Base-by-base conservation (phyloP, 35 echinoderm and acorn worm genomes). In the Acanthaster planci region DNA sequence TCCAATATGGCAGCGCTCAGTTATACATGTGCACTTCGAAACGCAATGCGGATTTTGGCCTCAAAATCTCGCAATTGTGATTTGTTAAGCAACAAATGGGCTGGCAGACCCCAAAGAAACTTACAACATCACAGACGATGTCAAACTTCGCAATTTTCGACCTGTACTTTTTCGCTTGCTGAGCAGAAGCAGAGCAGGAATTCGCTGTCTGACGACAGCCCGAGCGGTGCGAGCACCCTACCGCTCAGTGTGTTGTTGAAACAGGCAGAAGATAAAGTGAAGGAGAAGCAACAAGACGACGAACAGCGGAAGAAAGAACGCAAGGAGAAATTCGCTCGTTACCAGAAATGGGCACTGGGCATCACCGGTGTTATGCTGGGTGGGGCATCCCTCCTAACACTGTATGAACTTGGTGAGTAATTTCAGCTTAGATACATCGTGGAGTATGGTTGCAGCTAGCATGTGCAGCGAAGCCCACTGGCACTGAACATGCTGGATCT, bases 1-100 rank as follows among this genome's bases (percentile, higher is more conserved):
- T 60, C 54, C 82, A 90, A 90, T 38, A 90, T 90, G 89, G 89
- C 89, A 50, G 89, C 89, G 82, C 89, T 90, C 89, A 77, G 89
- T 90, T 42, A 84, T 76, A 90, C 89, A 90, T 90, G 89, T 60
- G 56, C 56, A 38, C 40, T 83, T 7, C 82, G 81, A 14, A 79
- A 79, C 37, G 29, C 76, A 1, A n/a, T 84, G 32, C 89, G 89
- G 58, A 85, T 85, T 78, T 78, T 90, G 54, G 38, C 82, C 34
- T 90, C 89, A 59, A 92, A 86, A 86, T 77, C 37, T 38, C 55
- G 5, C 23, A 83, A 40, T 59, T 53, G 1, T 34, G 19, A 10
- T 21, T 83, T 83, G 27, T 64, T 72, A 29, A 72, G 30, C 34
- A 72, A 72, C 26, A 72, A 34, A 29, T 72, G 64, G 22, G 9